Evolutionary conservation across 1,140 invertebrate species (phyloP).

Genomic region (Antheraea mylitta): DNA sequence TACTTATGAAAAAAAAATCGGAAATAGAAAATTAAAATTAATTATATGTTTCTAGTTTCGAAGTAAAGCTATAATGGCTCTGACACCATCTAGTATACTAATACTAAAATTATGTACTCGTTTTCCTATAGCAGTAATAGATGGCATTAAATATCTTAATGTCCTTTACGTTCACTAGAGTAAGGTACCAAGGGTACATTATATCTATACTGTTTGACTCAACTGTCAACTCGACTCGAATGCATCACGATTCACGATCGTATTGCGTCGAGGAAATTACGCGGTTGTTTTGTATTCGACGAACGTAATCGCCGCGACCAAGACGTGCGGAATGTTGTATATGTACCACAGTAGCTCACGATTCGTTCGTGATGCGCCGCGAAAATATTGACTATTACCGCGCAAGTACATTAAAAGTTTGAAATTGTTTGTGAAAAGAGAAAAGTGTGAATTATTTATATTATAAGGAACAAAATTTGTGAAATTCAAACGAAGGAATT

Average conservation of each 20-base stretch:
- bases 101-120: too few relatives aligned
- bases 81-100: too few relatives aligned
- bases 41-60: too few relatives aligned
- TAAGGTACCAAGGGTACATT: too few relatives aligned
- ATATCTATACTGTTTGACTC: not conserved
- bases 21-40: too few relatives aligned
- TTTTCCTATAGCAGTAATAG: too few relatives aligned
- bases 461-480: not conserved
- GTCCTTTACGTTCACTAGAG: too few relatives aligned
- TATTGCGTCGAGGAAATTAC: conserved; percentile 8
- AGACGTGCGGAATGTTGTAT: conserved; percentile 56
- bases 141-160: too few relatives aligned
- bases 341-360: conserved; percentile 40
- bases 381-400: conserved; percentile 53
- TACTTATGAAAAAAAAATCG: too few relatives aligned
- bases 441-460: conserved; percentile 59
- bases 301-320: conserved; percentile 48
- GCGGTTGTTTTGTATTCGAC: conserved; percentile 63
- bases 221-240: conserved; percentile 31
- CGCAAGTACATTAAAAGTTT: conserved; percentile 62
- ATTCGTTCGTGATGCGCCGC: conserved; percentile 43
- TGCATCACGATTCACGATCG: conserved; percentile 18
- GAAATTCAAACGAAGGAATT: not conserved
- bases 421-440: conserved; percentile 48
- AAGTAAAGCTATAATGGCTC: too few relatives aligned